Evolutionary conservation across 2,888 invertebrate species (phyloP), one percentile per base, ranked within the genome.

Genomic region (Cantharis flavilabris): DNA sequence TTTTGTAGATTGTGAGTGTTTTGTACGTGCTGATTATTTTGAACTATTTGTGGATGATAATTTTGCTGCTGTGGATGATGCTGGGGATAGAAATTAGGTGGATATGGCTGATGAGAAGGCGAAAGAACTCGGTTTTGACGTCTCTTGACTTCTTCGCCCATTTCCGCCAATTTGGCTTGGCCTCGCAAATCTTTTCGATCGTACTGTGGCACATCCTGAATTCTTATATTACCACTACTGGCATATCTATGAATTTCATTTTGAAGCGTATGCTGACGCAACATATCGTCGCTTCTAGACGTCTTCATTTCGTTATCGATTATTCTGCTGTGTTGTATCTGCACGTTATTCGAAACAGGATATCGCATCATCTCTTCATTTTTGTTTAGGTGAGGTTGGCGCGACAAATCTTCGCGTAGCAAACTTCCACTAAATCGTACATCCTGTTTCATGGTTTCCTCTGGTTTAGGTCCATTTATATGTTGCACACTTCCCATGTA

Each of bases 111-210:
- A 72, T 82, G 82, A 62, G 85, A 83, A 62, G 88, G 88, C 72
- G 88, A 88, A 33, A 82, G 70, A 2, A 83, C 80, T 62, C 90
- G 88, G 80, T 90, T 90, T 81, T 91, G 91, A 16, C 93, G 87
- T 69, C 94, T 88, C 77, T 93, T 88, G 10, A 95, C 93, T 86
- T 96, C 95, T 84, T 96, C 95, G 3, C 94, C 93, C 94, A 96
- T 95, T 88, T 96, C 96, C 4, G 93, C 92, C 76, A 95, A 89
- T 86, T 95, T 94, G 0, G 93, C 93, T 65, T 91, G 89, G 1
- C 92, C 91, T 26, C 88, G 81, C 33, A 87, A 67, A 65, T 82
- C 80, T 71, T 81, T 79, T 62, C 79, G 72, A 9, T 79, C 80
- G 77, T 84, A 75, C 74, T 84, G 84, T 28, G 84, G 84, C n/a